Conservation (phyloP, 1,140 invertebrate species). For the Dendroctonus ponderosae region DNA sequence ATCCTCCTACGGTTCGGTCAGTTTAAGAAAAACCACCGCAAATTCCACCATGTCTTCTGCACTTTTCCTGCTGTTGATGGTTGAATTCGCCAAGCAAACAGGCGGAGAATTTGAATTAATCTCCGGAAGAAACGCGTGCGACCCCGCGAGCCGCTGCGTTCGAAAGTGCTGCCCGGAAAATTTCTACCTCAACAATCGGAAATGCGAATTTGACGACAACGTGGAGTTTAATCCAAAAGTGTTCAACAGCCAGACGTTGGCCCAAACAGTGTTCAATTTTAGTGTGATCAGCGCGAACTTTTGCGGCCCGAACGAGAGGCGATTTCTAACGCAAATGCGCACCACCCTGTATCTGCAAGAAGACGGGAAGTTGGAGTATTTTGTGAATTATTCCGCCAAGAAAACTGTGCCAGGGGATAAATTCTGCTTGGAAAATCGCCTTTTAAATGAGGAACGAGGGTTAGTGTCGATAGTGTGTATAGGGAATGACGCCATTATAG, state of each 20-base stretch:
- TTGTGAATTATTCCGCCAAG: background rate
- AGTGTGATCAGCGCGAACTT: constrained; percentile 1
- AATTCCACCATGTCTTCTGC: too few species aligned
- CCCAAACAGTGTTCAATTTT: background rate
- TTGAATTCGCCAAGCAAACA: background rate
- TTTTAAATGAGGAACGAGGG: background rate
- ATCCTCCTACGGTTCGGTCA: too few species aligned
- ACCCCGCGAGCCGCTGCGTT: background rate
- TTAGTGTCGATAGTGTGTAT: constrained; percentile 1
- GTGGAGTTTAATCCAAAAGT: background rate
- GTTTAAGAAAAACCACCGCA: too few species aligned
- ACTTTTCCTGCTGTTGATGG: background rate
- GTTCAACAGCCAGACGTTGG: background rate
- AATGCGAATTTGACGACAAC: background rate
- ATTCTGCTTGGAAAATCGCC: constrained; percentile 4
- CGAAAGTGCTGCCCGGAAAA: constrained; percentile 10
- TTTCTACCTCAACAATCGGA: background rate
- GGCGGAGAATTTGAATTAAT: background rate
- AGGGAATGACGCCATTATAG: background rate
- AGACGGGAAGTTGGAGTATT: background rate
- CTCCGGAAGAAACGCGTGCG: background rate
- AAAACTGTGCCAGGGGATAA: background rate
- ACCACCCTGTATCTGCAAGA: constrained; percentile 1
- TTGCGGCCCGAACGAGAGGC: background rate
- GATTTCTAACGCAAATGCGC: background rate